These are phyloP conservation scores for Drosophila flavopinicola DNA, from an alignment of 2,888 invertebrate species.

Conservation along the genomic window DNA sequence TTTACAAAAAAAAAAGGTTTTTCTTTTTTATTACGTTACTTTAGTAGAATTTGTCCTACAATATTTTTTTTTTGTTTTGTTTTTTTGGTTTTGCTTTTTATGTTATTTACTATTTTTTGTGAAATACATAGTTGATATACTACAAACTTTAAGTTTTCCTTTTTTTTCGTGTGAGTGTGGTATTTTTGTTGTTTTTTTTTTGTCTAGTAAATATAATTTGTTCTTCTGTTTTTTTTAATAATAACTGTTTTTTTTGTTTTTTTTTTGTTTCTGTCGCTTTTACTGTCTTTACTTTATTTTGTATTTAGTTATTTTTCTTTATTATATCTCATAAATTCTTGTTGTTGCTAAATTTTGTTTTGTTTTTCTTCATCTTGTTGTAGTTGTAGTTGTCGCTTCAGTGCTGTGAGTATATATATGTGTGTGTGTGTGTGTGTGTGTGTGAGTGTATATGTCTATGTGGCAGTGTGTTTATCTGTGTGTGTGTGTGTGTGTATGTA, in stretches of 20 bases:
- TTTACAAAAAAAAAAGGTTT: constrained; percentile 65
- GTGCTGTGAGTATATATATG: constrained; percentile 34
- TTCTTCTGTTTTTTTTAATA: constrained; percentile 40
- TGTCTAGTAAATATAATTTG: constrained; percentile 76
- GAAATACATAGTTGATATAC: constrained; percentile 74
- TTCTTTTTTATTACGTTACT: constrained; percentile 38
- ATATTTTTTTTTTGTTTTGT: constrained; percentile 37
- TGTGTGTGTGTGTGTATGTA: constrained; percentile 37
- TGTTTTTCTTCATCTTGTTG: constrained; percentile 39
- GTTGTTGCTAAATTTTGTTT: constrained; percentile 80
- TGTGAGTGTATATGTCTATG: constrained; percentile 18
- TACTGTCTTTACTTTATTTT: constrained; percentile 50
- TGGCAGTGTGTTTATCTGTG: constrained; percentile 33
- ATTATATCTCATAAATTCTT: constrained; percentile 80
- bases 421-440: constrained; percentile 43
- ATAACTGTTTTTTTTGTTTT: constrained; percentile 44
- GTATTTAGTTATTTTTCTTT: constrained; percentile 64
- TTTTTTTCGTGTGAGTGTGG: constrained; percentile 42
- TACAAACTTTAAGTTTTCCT: constrained; percentile 70
- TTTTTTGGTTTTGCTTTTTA: constrained; percentile 34
- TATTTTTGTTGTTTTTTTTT: constrained; percentile 40
- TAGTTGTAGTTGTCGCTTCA: constrained; percentile 25
- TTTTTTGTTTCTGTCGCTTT: constrained; percentile 38
- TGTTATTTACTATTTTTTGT: constrained; percentile 63
- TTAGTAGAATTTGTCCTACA: constrained; percentile 72